Percentiles rank a stretch among this genome's conserved stretches.
phyloP scores from a whole-genome alignment of 2,888 invertebrate genomes.

The Gymnocheta viridis region DNA sequence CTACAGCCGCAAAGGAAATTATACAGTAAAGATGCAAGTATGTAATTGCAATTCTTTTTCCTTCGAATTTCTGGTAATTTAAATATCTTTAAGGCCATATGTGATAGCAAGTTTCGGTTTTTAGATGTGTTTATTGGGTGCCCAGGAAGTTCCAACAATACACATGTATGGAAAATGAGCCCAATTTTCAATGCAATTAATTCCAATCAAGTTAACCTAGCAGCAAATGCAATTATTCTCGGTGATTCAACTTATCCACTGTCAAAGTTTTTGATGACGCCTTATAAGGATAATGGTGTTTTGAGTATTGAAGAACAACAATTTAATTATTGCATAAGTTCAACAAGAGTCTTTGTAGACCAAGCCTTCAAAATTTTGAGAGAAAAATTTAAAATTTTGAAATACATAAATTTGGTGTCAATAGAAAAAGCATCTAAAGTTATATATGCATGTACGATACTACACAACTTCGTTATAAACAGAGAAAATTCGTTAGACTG shows the following conservation, averaged over 20 bases:
- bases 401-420: neutral
- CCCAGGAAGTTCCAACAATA: conserved; percentile 42
- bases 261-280: no score
- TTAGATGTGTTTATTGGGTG: conserved; percentile 43
- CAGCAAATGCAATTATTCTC: conserved; percentile 14
- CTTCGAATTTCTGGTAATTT: neutral
- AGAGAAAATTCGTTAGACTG: neutral
- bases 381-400: no score
- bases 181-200: conserved; percentile 31
- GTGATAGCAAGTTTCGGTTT: conserved; percentile 45
- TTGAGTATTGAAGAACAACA: no score
- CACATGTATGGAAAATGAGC: conserved; percentile 46
- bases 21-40: conserved; percentile 18
- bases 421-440: conserved; percentile 1
- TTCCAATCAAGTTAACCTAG: neutral
- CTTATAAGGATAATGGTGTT: no score
- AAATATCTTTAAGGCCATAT: conserved; percentile 35
- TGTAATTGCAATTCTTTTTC: neutral
- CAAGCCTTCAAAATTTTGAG: conserved; percentile 49
- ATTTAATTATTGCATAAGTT: no score
- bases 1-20: conserved; percentile 21
- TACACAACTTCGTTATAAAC: conserved; percentile 37
- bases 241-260: conserved; percentile 53
- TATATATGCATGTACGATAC: conserved; percentile 16
- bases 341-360: conserved; percentile 40